Evolutionary conservation across 2,797 vertebrate genomes (phyloP).

Genomic region (Argya squamiceps): DNA sequence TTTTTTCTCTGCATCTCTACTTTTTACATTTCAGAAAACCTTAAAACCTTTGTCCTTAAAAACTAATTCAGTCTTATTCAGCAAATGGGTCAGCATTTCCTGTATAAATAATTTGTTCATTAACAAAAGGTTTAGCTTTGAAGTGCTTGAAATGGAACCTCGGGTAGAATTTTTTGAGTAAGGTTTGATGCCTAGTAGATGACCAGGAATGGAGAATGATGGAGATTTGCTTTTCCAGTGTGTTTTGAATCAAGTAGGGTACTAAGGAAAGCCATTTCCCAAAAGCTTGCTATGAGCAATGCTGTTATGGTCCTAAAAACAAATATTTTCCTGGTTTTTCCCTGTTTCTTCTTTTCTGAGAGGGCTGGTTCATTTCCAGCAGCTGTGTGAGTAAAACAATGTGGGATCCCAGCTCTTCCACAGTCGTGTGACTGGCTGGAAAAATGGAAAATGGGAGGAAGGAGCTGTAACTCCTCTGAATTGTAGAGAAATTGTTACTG

Average conservation of each 20-base stretch:
- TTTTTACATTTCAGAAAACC: not conserved
- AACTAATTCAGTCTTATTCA: not conserved
- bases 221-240: not conserved
- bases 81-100: not conserved
- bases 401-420: not conserved
- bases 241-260: not conserved
- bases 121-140: not conserved
- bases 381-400: accelerated
- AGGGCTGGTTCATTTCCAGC: not conserved
- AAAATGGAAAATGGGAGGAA: not conserved
- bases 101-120: not conserved
- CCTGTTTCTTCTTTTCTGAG: not conserved
- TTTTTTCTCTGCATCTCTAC: not conserved
- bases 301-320: not conserved
- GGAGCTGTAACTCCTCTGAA: not conserved
- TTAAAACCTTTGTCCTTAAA: not conserved
- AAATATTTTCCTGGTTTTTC: not conserved
- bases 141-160: not conserved
- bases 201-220: not conserved
- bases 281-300: accelerated
- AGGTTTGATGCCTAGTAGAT: not conserved
- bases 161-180: not conserved
- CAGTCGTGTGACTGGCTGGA: not conserved
- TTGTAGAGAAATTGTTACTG: not conserved
- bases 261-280: not conserved